A percentile compares a stretch with the other conserved stretches of the same genome.
These are phyloP conservation scores for Drosophila mauritiana DNA, from an alignment of 1,140 invertebrate species.

Conservation along the genomic window DNA sequence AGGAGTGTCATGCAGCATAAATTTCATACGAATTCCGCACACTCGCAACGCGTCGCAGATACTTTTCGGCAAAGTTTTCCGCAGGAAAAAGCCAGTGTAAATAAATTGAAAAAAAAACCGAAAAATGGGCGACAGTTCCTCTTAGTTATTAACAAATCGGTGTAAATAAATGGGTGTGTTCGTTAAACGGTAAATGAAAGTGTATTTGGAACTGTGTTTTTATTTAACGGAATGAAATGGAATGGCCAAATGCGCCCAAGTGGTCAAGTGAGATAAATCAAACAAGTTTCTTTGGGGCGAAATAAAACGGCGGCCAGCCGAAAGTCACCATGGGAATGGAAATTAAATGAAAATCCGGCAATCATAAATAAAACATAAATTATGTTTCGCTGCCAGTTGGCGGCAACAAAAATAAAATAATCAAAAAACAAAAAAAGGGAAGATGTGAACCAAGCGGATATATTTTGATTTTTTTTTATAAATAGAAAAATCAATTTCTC, in stretches of 20 bases:
- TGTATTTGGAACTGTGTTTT: slow-evolving; percentile 31
- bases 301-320: slow-evolving; percentile 27
- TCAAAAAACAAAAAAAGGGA: slow-evolving; percentile 56
- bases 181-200: slow-evolving; percentile 54
- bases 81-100: slow-evolving; percentile 73
- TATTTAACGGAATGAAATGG: neutral
- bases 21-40: slow-evolving; percentile 79
- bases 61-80: slow-evolving; percentile 76
- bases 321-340: slow-evolving; percentile 52
- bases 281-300: slow-evolving; percentile 69
- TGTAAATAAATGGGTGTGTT: slow-evolving; percentile 57
- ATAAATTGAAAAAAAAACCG: slow-evolving; percentile 51
- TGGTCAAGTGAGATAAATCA: slow-evolving; percentile 73
- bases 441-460: slow-evolving; percentile 60
- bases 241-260: slow-evolving; percentile 57
- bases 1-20: slow-evolving; percentile 81
- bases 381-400: slow-evolving; percentile 72
- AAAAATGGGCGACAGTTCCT: slow-evolving; percentile 57
- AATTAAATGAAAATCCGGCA: slow-evolving; percentile 42
- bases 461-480: slow-evolving; percentile 84
- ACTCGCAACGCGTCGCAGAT: slow-evolving; percentile 69
- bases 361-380: slow-evolving; percentile 83
- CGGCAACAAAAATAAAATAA: slow-evolving; percentile 68
- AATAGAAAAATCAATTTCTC: slow-evolving; percentile 83
- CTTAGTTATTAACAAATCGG: slow-evolving; percentile 27